Base-by-base conservation (phyloP, 2,797 vertebrate species). In the Myotis vivesi region DNA sequence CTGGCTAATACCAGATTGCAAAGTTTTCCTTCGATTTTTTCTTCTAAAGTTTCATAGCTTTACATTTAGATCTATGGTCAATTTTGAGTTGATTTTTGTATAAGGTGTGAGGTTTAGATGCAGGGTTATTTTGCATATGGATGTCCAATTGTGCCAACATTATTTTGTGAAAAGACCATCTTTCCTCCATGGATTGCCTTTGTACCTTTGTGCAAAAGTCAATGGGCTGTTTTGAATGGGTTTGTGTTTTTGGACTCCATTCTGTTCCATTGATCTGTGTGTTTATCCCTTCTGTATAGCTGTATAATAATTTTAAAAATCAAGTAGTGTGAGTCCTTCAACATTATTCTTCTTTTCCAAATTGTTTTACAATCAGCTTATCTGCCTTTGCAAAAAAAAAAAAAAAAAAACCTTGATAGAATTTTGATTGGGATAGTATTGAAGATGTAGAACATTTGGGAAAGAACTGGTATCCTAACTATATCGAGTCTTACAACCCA, bases 351-450 rank as follows among this genome's bases (percentile, higher is more conserved):
- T 84, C 49, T 80, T 86, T 80, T 59, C 28, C 87, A 77, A 49
- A 28, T 83, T 87, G 15, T 87, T 83, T 80, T 82, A 77, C 10
- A 90, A 53, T 81, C 23, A 92, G 38, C n/a, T 88, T 88, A 57
- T 73, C 57, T 85, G 8, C 28, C 66, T 41, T 66, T 89, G 66
- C 9, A 46, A 8, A 51, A 36, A 66, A 85, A 86, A 83, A 46
- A 8, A 51, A 36, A 66, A 85, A 86, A 83, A 72, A 71, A 53
- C 53, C 9, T 81, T 76, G 30, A 28, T 55, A 77, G n/a, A 91
- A 66, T 73, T 91, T 88, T 36, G 9, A n/a, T 25, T 79, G 38
- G 28, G 83, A 51, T 68, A 44, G 17, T 59, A 23, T 53, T 72
- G n/a, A 88, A 41, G 49, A 30, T 68, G 4, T 41, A 84, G 36